These are phyloP conservation scores for Heliconius aoede DNA, from an alignment of 2,888 invertebrate species.

Conservation along the genomic window DNA sequence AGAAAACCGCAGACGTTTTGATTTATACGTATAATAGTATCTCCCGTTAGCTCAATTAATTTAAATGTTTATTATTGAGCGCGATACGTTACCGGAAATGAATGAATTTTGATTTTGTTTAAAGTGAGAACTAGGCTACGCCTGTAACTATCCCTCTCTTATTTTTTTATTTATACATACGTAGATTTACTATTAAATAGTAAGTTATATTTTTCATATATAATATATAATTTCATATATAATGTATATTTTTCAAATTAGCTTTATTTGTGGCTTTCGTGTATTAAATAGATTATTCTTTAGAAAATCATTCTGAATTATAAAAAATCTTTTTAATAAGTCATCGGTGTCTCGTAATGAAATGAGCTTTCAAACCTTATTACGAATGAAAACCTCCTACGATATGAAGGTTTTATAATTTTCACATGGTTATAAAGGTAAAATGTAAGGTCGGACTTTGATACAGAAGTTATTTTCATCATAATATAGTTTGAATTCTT, in stretches of 20 bases:
- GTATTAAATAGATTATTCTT: conserved; percentile 12
- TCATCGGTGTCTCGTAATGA: conserved; percentile 3
- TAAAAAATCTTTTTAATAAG: conserved; percentile 21
- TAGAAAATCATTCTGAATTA: conserved; percentile 9
- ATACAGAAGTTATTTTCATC: neutral
- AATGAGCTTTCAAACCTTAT: conserved; percentile 37
- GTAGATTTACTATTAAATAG: neutral
- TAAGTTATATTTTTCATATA: neutral
- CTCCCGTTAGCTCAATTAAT: neutral
- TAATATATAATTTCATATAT: too few species aligned
- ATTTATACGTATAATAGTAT: conserved; percentile 26
- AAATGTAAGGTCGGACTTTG: neutral
- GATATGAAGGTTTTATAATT: conserved; percentile 14
- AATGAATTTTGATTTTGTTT: neutral
- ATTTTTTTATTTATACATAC: too few species aligned
- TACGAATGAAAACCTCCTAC: conserved; percentile 19
- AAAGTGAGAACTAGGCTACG: too few species aligned
- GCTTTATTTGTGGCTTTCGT: neutral
- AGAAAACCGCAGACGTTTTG: conserved; percentile 28
- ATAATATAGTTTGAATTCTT: neutral
- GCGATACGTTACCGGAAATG: neutral
- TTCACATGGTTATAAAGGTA: neutral
- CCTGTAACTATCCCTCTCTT: too few species aligned
- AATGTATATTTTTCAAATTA: too few species aligned
- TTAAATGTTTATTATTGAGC: neutral